Base-by-base conservation (phyloP, 2,888 invertebrate genomes). In the Diogma glabrata region DNA sequence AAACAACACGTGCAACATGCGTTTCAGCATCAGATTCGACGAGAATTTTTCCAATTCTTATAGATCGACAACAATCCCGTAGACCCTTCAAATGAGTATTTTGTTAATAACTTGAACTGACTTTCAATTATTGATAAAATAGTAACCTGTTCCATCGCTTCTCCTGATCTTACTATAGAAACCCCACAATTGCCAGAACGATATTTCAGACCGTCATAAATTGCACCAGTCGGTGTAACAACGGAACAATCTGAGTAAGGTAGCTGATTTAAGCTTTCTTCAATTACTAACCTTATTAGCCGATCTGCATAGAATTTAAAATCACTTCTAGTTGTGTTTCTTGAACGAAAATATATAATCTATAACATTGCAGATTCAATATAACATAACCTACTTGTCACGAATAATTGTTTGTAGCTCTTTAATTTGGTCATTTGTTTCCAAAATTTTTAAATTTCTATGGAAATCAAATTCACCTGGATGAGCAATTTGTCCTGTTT, bases 241-340 rank as follows among this genome's bases (percentile, higher is more conserved):
- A 99, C 88, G 58, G 84, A 81, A 64, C 87, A 87, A 67, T 89
- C 85, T 0, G 87, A 84, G 66, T 95, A 97, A 1, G 99, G 97
- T 51, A 96, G 72, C 65, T 94, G 94, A 71, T 99, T 99, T 23
- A 99, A 74, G 56, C 96, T 96, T 69, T 97, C 97, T 66, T 99
- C 99, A 55, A 99, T 95, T 1, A 99, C 95, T 30, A 99, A 75
- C 3, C 99, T 82, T 63, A 99, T 99, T 69, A 99, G 73, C 57
- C 99, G 83, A 69, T 99, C 99, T 0, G 97, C 97, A 69, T 92
- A 96, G 72, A 99, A 99, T 67, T 97, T 95, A 67, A 99, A 99
- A 70, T 99, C 97, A 72, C 88, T 92, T 59, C 94, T 77, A 3
- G 84, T 75, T 20, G 95, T 96, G 60, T 87, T 88, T 67, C 96